Base-by-base conservation (phyloP, 2,888 invertebrate species). In the Acrocyrtus sp. region DNA sequence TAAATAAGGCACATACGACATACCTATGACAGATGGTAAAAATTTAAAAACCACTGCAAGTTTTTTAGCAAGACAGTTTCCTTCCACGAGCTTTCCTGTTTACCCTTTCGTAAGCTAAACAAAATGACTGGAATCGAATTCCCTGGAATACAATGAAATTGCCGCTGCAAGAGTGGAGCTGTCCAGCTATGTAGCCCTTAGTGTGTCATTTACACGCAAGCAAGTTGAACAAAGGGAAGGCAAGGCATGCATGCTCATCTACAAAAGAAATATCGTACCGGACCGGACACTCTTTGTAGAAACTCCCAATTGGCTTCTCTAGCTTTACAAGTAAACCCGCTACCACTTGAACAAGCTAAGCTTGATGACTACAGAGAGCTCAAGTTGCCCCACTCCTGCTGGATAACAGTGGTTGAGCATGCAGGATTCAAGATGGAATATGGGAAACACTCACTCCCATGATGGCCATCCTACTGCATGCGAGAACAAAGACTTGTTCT, bases 341-440 rank as follows among this genome's bases (percentile, higher is more conserved):
- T 66, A 66, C n/a, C 48, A 41, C 57, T 57, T 66, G 48, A 66
- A 66, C 54, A 48, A 34, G 29, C 15, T 41, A 12, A 6, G 6
- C 57, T 67, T 60, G 4, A 67, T 67, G 67, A 41, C 3, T 17
- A n/a, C n/a, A n/a, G n/a, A n/a, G n/a, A n/a, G n/a, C n/a, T n/a
- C n/a, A n/a, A n/a, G n/a, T n/a, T n/a, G n/a, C n/a, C n/a, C n/a
- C n/a, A n/a, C n/a, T n/a, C n/a, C n/a, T n/a, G n/a, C n/a, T n/a
- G n/a, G n/a, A n/a, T n/a, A n/a, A n/a, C n/a, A n/a, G n/a, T n/a
- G n/a, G n/a, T n/a, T n/a, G n/a, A n/a, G n/a, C n/a, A n/a, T n/a
- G n/a, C n/a, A n/a, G n/a, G n/a, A n/a, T n/a, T n/a, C n/a, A n/a
- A n/a, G n/a, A n/a, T n/a, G n/a, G n/a, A n/a, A n/a, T n/a, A n/a